phyloP scores from a whole-genome alignment of 1,140 invertebrate species.

The Magallana ariakensis region DNA sequence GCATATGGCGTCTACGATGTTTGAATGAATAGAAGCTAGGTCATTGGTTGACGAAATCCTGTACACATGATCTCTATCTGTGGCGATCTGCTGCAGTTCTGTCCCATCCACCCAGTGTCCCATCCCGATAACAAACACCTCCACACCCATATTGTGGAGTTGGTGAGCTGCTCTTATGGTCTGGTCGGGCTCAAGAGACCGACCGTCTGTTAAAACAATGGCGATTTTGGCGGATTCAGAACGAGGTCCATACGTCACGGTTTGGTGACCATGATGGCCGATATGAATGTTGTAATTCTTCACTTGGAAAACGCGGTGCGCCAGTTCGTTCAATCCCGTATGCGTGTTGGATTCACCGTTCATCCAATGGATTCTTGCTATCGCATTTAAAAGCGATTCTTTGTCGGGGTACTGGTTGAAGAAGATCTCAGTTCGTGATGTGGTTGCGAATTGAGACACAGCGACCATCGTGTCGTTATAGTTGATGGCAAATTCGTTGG shows the following conservation, averaged over 20 bases:
- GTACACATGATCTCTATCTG: slow-evolving; percentile 32
- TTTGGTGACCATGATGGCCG: slow-evolving; percentile 40
- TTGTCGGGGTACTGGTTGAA: slow-evolving; percentile 38
- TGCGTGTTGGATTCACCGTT: slow-evolving; percentile 55
- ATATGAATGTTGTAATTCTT: not conserved
- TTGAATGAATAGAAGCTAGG: slow-evolving; percentile 41
- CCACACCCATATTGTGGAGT: slow-evolving; percentile 32
- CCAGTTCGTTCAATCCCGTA: slow-evolving; percentile 2
- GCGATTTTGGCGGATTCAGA: slow-evolving; percentile 21
- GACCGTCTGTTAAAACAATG: slow-evolving; percentile 56
- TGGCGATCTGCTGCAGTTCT: slow-evolving; percentile 35
- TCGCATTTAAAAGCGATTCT: slow-evolving; percentile 22
- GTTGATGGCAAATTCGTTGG: slow-evolving; percentile 36
- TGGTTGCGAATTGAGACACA: slow-evolving; percentile 37
- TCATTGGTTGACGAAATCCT: not conserved
- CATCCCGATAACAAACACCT: slow-evolving; percentile 45
- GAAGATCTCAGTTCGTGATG: not conserved
- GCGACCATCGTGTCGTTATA: slow-evolving; percentile 38
- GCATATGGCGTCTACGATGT: slow-evolving; percentile 42
- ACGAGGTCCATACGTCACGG: slow-evolving; percentile 40
- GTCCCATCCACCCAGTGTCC: not conserved
- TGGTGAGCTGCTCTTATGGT: slow-evolving; percentile 13
- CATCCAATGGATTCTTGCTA: slow-evolving; percentile 40
- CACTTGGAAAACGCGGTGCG: not conserved
- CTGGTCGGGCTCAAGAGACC: slow-evolving; percentile 30